Percentiles rank a stretch among this genome's conserved stretches.
These are phyloP conservation scores for Pantherophis guttatus DNA, from an alignment of 2,113 vertebrate genomes.

Conservation along the genomic window DNA sequence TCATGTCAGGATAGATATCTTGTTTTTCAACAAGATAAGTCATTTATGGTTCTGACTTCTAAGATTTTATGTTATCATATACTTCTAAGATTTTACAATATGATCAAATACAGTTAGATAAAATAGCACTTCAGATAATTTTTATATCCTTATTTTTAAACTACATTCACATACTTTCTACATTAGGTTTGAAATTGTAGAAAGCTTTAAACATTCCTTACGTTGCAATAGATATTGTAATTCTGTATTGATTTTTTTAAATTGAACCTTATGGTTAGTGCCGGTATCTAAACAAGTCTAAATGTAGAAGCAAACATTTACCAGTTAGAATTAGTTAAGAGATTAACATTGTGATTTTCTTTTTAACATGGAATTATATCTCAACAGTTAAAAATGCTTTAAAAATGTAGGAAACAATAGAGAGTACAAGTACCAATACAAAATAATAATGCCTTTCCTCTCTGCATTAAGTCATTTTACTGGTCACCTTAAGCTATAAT, in stretches of 20 bases:
- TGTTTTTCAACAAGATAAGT: background rate
- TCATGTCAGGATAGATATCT: background rate
- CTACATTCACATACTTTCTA: background rate
- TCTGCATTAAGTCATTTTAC: background rate
- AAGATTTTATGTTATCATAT: background rate
- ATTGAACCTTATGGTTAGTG: background rate
- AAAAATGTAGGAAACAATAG: background rate
- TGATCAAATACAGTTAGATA: background rate
- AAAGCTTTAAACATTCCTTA: background rate
- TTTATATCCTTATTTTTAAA: background rate
- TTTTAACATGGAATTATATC: background rate
- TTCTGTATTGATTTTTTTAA: background rate
- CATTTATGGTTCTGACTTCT: background rate
- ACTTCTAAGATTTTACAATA: background rate
- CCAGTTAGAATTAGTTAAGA: background rate
- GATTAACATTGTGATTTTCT: background rate
- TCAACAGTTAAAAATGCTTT: background rate
- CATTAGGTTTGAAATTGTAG: background rate
- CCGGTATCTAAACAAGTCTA: background rate
- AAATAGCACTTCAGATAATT: background rate
- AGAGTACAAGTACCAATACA: background rate
- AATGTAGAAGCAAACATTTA: background rate
- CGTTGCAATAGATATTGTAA: background rate
- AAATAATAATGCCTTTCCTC: background rate
- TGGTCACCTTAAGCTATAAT: background rate